These are phyloP conservation scores for Rotaria magnacalcarata DNA, from an alignment of 2,888 invertebrate species.

Conservation along the genomic window DNA sequence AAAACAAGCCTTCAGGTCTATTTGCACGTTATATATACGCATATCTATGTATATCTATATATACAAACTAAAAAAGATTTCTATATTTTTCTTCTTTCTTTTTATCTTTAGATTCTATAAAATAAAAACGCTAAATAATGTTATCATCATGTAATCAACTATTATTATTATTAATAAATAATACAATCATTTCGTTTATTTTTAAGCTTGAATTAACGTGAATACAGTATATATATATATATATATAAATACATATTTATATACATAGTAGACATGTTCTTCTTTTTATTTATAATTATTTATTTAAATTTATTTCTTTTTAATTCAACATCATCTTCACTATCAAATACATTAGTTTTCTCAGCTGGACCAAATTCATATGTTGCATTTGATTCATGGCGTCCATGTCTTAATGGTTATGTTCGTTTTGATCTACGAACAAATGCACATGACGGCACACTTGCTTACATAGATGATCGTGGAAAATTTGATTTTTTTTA, in stretches of 20 bases:
- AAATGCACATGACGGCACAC: constrained; percentile 20
- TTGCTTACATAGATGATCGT: constrained; percentile 2
- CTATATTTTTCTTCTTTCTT: not conserved
- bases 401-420: constrained; percentile 35
- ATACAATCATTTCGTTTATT: not conserved
- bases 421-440: constrained; percentile 33
- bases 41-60: no score
- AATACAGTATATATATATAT: not conserved
- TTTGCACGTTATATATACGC: no score
- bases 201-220: not conserved
- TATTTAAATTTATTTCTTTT: constrained; percentile 16
- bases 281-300: not conserved
- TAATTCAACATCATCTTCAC: not conserved
- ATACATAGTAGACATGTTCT: not conserved
- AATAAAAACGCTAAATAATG: not conserved
- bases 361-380: constrained; percentile 5
- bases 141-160: not conserved
- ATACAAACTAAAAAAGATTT: no score
- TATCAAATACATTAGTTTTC: constrained; percentile 18
- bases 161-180: not conserved
- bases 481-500: constrained; percentile 37
- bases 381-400: constrained; percentile 35
- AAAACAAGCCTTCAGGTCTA: not conserved
- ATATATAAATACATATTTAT: not conserved
- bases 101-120: not conserved